phyloP scores from a whole-genome alignment of 1,140 invertebrate genomes.

The Nylanderia fulva region DNA sequence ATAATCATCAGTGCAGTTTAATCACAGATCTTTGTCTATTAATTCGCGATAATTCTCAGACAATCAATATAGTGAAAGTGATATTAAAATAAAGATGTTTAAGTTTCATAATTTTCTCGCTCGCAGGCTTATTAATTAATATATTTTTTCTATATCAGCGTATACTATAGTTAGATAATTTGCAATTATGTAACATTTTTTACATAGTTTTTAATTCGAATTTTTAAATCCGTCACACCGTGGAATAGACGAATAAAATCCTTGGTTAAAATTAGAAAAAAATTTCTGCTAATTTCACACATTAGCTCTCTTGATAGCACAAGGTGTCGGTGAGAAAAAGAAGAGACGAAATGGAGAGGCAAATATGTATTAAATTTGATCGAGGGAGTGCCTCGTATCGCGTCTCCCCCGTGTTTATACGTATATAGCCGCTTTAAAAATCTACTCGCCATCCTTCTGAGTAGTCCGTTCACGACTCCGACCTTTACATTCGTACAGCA shows the following conservation, averaged over 20 bases:
- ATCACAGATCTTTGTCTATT: slow-evolving; percentile 10
- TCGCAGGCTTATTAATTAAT: not conserved
- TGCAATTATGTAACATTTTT: not conserved
- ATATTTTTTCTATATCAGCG: not conserved
- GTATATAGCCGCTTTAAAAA: slow-evolving; percentile 66
- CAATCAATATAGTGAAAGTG: not conserved
- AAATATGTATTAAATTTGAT: slow-evolving; percentile 38
- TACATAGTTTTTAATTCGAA: not conserved
- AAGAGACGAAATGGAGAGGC: not conserved
- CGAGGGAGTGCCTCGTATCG: slow-evolving; percentile 48
- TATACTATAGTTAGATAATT: not conserved
- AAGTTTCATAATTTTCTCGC: not conserved
- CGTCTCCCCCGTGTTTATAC: slow-evolving; percentile 49
- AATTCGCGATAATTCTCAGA: not conserved
- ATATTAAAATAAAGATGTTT: not conserved
- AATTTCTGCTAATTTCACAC: slow-evolving; percentile 12
- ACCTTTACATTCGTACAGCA: slow-evolving; percentile 77
- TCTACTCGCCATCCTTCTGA: slow-evolving; percentile 66
- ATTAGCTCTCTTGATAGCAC: not conserved
- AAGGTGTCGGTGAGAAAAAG: slow-evolving; percentile 5
- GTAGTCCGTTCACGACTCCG: slow-evolving; percentile 73
- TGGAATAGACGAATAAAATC: not conserved
- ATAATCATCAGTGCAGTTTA: not conserved
- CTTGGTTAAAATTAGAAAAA: not conserved
- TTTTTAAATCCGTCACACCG: not conserved